phyloP scores from a whole-genome alignment of 2,797 vertebrate genomes.

The Sebastes paucispinis region DNA sequence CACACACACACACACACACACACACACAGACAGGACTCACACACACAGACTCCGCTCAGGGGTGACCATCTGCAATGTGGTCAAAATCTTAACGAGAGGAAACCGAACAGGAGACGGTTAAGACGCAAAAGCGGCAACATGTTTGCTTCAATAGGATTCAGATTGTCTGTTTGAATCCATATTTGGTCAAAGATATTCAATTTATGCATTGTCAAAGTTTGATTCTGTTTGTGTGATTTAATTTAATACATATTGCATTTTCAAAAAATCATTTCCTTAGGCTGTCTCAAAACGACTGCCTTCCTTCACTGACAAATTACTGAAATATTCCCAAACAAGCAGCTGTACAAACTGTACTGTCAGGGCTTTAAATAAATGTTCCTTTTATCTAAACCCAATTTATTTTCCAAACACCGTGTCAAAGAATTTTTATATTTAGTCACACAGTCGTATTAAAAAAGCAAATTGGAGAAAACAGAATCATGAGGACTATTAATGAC shows the following conservation, averaged over 20 bases:
- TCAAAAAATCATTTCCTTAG: background rate
- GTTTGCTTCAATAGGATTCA: background rate
- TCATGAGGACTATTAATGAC: slow-evolving; percentile 12
- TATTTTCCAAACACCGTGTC: slow-evolving; percentile 9
- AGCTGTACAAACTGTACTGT: slow-evolving; percentile 14
- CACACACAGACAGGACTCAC: background rate
- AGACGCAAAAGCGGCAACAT: background rate
- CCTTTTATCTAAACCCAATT: slow-evolving; percentile 38
- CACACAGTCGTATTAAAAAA: background rate
- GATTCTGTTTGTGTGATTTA: slow-evolving; percentile 8
- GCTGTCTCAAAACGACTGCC: background rate
- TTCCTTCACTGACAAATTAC: background rate
- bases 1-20: background rate
- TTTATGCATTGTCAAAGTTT: background rate
- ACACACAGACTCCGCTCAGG: slow-evolving; percentile 47
- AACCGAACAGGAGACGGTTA: background rate
- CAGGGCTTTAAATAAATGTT: slow-evolving; percentile 9
- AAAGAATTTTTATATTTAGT: background rate
- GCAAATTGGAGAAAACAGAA: background rate
- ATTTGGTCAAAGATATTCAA: slow-evolving; percentile 5
- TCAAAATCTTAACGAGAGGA: slow-evolving; percentile 51
- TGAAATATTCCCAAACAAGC: slow-evolving; percentile 25
- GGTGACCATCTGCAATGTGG: slow-evolving; percentile 73
- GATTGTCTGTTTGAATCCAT: background rate
- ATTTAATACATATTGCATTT: slow-evolving; percentile 12